These are phyloP conservation scores for Neosalanx taihuensis DNA, from an alignment of 2,797 vertebrate genomes.

Conservation along the genomic window DNA sequence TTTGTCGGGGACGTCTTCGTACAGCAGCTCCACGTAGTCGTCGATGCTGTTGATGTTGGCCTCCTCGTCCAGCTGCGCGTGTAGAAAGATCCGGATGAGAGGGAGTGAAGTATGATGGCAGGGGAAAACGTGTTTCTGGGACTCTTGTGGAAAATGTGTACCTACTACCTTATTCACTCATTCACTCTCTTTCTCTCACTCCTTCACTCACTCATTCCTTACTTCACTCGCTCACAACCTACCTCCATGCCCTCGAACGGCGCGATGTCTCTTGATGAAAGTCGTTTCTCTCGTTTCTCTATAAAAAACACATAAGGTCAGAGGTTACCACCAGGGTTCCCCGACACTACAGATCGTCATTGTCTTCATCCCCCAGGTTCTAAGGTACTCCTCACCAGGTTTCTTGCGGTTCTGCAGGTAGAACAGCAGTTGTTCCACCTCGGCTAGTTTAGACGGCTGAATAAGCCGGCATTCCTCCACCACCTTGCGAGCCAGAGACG, in stretches of 20 bases:
- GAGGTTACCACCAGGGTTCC: background rate
- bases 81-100: background rate
- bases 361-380: slow-evolving; percentile 39
- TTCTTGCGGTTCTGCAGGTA: slow-evolving; percentile 91
- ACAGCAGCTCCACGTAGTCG: slow-evolving; percentile 89
- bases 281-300: slow-evolving; percentile 85
- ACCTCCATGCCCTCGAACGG: slow-evolving; percentile 90
- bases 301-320: slow-evolving; percentile 15
- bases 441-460: slow-evolving; percentile 82
- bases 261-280: slow-evolving; percentile 82
- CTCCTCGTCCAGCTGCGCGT: slow-evolving; percentile 75
- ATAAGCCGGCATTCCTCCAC: slow-evolving; percentile 94
- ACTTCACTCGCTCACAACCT: slow-evolving; percentile 20
- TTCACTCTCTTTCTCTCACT: background rate
- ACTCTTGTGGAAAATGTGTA: background rate
- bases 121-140: background rate
- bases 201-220: slow-evolving; percentile 38
- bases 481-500: slow-evolving; percentile 87
- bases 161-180: background rate
- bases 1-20: slow-evolving; percentile 91
- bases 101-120: background rate
- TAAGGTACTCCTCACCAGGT: slow-evolving; percentile 22
- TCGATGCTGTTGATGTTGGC: slow-evolving; percentile 88
- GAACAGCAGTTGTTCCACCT: slow-evolving; percentile 90
- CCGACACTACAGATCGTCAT: background rate